phyloP scores from a whole-genome alignment of 1,140 invertebrate species.

The Apis florea region DNA sequence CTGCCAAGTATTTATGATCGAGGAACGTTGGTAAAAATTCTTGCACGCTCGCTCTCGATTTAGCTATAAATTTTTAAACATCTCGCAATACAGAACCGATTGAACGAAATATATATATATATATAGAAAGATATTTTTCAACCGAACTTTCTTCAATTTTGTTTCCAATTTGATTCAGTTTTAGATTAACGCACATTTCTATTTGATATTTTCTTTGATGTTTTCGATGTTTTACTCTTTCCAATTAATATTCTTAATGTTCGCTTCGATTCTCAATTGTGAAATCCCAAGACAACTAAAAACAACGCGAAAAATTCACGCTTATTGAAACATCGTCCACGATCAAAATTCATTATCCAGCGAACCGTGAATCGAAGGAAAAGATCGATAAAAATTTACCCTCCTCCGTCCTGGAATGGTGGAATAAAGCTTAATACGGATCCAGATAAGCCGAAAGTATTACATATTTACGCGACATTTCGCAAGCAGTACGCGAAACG shows the following conservation, averaged over 20 bases:
- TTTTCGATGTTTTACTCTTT: too few species aligned
- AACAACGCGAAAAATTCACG: too few species aligned
- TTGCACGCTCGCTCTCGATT: background rate
- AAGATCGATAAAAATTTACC: background rate
- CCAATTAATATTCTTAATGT: too few species aligned
- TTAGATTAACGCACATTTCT: too few species aligned
- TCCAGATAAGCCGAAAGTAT: background rate
- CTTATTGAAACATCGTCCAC: too few species aligned
- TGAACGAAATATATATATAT: background rate
- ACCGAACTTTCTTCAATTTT: too few species aligned
- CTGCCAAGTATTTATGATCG: conserved; percentile 6
- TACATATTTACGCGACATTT: conserved; percentile 24
- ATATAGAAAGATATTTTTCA: background rate
- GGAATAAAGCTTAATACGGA: background rate
- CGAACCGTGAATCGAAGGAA: too few species aligned
- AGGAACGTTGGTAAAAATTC: background rate
- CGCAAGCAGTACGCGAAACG: background rate
- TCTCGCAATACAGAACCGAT: background rate
- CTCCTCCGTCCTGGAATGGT: background rate
- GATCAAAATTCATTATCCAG: too few species aligned
- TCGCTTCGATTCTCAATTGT: too few species aligned
- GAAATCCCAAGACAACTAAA: too few species aligned
- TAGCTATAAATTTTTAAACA: background rate
- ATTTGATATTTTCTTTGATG: too few species aligned
- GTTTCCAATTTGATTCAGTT: too few species aligned